These are phyloP conservation scores for Archips xylosteana DNA, from an alignment of 2,888 invertebrate genomes.

Conservation along the genomic window DNA sequence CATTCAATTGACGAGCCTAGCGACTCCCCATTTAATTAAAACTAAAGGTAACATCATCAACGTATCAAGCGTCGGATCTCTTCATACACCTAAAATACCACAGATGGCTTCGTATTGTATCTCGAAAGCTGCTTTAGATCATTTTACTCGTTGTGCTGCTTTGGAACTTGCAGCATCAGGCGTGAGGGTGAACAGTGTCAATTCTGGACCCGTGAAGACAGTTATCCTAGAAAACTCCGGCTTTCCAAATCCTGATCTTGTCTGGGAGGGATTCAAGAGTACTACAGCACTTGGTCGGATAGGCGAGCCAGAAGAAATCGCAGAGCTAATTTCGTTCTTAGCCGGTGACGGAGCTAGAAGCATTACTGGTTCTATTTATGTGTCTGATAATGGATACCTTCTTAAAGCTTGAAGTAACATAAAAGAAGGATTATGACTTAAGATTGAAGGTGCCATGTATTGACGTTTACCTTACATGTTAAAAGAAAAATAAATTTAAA, in stretches of 20 bases:
- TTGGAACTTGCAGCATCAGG: slow-evolving; percentile 84
- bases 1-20: slow-evolving; percentile 52
- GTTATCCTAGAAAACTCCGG: slow-evolving; percentile 52
- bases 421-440: no score
- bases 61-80: slow-evolving; percentile 56
- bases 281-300: slow-evolving; percentile 49
- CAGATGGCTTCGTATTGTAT: slow-evolving; percentile 81
- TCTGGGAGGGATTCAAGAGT: slow-evolving; percentile 45
- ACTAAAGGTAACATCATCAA: slow-evolving; percentile 63
- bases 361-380: slow-evolving; percentile 10
- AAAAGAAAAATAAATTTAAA: no score
- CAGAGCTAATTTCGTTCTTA: slow-evolving; percentile 20
- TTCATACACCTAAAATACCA: not conserved
- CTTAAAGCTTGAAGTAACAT: slow-evolving; percentile 50
- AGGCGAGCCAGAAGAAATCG: slow-evolving; percentile 50
- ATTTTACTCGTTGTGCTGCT: slow-evolving; percentile 89
- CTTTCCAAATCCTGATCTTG: slow-evolving; percentile 84
- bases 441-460: no score
- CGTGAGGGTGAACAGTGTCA: slow-evolving; percentile 88
- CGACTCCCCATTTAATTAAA: slow-evolving; percentile 54
- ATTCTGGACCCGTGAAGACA: slow-evolving; percentile 83
- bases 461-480: no score
- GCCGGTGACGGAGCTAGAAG: slow-evolving; percentile 12
- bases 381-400: slow-evolving; percentile 11
- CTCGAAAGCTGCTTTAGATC: slow-evolving; percentile 91